Evolutionary conservation across 2,888 invertebrate genomes (phyloP), one percentile per base, ranked within the genome.

Genomic region (Quadriops clusia): DNA sequence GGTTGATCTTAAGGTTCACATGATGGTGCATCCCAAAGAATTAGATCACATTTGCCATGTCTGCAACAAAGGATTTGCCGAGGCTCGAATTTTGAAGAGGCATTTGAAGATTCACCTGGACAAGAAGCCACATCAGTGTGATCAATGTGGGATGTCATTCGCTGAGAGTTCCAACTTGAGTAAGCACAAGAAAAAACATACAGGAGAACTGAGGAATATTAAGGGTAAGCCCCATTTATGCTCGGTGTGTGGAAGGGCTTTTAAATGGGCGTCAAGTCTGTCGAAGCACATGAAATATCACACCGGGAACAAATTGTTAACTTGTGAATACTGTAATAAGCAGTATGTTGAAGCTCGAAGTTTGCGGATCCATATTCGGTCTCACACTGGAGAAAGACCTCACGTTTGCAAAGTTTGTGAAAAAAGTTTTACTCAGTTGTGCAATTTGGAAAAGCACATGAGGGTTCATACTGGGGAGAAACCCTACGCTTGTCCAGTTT

Each of bases 281-380:
- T 63, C 63, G 1, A 66, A 65, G 43, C 66, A 66, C 38, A 64
- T 63, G 61, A 65, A 65, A 39, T 63, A 64, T 42, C 66, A 66
- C 40, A 65, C 66, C 2, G 63, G 64, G 3, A 63, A 62, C 41
- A 64, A 64, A 41, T 46, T 66, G 23, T 45, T 64, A 13, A 51
- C 58, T 15, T 65, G 66, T 33, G 54, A 61, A 30, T 60, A 54
- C 43, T 66, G 66, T 39, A 55, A 54, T 15, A 64, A 64, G 35
- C 63, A 62, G 37, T 66, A 64, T 41, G 64, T 63, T 3, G 66
- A 65, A 46, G 56, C 58, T 11, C 46, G 61, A 38, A 63, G 61
- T 48, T 47, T 63, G 32, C 48, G 52, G 32, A 63, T 63, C 28
- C 63, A 63, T 35, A 43, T 63, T 21, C 42, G 63, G 25, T 60